Evolutionary conservation across 2,113 vertebrate genomes (phyloP).

Genomic region (Alethe diademata): DNA sequence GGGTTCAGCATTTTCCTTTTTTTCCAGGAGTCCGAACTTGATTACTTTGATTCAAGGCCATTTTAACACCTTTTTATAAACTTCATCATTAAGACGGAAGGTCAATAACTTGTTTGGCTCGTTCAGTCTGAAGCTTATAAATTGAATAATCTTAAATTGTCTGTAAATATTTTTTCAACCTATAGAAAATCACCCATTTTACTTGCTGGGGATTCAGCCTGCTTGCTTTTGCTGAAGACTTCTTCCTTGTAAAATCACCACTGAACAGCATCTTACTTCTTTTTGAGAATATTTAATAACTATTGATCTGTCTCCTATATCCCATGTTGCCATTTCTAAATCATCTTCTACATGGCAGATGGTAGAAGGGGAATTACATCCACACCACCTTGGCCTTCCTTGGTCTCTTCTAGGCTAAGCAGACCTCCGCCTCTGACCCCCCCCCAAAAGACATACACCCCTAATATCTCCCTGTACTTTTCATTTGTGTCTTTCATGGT

Average conservation of each 20-base stretch:
- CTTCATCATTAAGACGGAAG: not conserved
- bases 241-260: not conserved
- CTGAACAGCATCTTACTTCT: not conserved
- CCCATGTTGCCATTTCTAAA: not conserved
- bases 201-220: not conserved
- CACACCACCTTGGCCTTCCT: not conserved
- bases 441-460: not conserved
- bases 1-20: not conserved
- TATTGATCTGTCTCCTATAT: not conserved
- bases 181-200: not conserved
- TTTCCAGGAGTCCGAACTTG: not conserved
- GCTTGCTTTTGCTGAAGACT: not conserved
- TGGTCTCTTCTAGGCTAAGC: not conserved
- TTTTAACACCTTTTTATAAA: not conserved
- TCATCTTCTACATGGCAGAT: accelerated
- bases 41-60: not conserved
- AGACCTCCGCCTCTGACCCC: accelerated
- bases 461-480: not conserved
- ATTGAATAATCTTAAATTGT: not conserved
- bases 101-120: not conserved
- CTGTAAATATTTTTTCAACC: not conserved
- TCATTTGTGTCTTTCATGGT: not conserved
- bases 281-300: not conserved
- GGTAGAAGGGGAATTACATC: not conserved
- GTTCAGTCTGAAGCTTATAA: not conserved